Conservation (phyloP, 1,140 invertebrate species). For the Philotrypesis tridentata region DNA sequence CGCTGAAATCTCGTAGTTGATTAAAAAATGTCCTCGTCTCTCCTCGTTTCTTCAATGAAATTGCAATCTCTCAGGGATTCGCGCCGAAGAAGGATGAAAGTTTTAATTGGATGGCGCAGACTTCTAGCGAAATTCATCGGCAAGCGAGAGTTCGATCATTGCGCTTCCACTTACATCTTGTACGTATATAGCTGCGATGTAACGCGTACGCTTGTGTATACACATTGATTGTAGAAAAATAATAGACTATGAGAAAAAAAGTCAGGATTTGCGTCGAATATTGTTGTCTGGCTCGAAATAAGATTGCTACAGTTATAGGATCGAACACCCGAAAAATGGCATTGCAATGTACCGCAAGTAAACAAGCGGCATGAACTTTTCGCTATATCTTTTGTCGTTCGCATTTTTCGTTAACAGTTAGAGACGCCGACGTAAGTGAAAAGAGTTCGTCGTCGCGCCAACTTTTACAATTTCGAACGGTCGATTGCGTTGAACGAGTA, state of each 20-base stretch:
- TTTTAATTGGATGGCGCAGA: constrained; percentile 30
- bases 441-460: background rate
- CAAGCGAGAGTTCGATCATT: constrained; percentile 24
- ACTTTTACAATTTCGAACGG: background rate
- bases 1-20: constrained; percentile 9
- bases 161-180: background rate
- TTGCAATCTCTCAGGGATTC: constrained; percentile 27
- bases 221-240: background rate
- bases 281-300: no score
- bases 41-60: constrained; percentile 19
- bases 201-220: background rate
- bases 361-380: no score
- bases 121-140: background rate
- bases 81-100: constrained; percentile 27
- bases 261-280: background rate
- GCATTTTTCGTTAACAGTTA: no score
- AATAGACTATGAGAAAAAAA: background rate
- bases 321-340: background rate
- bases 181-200: no score
- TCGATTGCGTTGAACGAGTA: background rate
- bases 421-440: no score
- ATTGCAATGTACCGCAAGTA: background rate
- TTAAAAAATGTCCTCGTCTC: constrained; percentile 36
- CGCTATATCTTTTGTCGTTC: background rate
- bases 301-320: no score